Evolutionary conservation across 2,888 invertebrate genomes (phyloP).

Genomic region (Cataglyphis altisquamis): DNA sequence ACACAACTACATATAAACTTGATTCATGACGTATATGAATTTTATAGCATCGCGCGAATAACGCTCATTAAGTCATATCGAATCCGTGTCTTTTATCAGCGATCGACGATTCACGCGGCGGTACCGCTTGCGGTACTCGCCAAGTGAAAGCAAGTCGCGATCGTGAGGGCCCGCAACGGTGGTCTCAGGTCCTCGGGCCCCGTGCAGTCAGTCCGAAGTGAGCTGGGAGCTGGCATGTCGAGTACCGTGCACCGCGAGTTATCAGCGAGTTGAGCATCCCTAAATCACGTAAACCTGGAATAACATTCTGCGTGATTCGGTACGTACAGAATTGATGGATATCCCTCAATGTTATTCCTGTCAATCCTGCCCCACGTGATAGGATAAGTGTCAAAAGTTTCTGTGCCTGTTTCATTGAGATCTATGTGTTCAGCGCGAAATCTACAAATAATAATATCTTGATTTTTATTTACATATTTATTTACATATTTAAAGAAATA

Average conservation of each 20-base stretch:
- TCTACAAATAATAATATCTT: not conserved
- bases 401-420: not conserved
- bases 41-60: not conserved
- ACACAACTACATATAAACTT: not conserved
- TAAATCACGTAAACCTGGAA: conserved; percentile 61
- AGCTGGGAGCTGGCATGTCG: conserved; percentile 81
- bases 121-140: conserved; percentile 59
- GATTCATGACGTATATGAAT: not conserved
- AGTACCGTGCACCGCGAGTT: conserved; percentile 75
- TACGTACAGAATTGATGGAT: conserved; percentile 17
- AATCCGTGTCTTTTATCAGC: conserved; percentile 52
- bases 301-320: conserved; percentile 37
- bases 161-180: conserved; percentile 68
- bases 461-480: not conserved
- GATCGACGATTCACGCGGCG: conserved; percentile 31
- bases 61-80: conserved; percentile 15
- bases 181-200: conserved; percentile 64
- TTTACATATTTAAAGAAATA: not conserved
- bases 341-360: not conserved
- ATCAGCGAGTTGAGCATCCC: conserved; percentile 68
- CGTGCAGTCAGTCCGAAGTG: conserved; percentile 84
- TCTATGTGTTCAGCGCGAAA: not conserved
- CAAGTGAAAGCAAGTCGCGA: conserved; percentile 80
- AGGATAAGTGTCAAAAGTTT: conserved; percentile 5
- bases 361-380: not conserved